phyloP scores from a whole-genome alignment of 2,113 vertebrate species.

The Laticauda colubrina region DNA sequence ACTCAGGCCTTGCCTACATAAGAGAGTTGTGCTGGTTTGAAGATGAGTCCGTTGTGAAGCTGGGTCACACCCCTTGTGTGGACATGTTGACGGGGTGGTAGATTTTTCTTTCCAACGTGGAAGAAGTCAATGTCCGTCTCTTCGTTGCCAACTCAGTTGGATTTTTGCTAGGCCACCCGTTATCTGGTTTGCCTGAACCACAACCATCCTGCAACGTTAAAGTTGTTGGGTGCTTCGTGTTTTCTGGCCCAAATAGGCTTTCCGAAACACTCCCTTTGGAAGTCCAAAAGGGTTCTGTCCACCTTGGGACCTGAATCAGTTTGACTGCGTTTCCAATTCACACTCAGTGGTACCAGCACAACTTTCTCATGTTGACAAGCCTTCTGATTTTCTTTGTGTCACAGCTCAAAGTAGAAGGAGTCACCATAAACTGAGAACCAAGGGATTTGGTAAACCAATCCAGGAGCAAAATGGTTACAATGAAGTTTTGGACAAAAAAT shows the following conservation, averaged over 20 bases:
- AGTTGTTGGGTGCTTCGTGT: neutral
- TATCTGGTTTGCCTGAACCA: neutral
- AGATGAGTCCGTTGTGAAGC: conserved; percentile 2
- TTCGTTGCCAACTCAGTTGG: neutral
- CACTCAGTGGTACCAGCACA: neutral
- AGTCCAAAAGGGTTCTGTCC: neutral
- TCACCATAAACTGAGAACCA: neutral
- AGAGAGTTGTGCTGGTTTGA: conserved; percentile 26
- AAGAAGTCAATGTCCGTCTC: neutral
- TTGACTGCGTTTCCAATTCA: conserved; percentile 13
- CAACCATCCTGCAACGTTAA: neutral
- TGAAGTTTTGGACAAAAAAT: conserved; percentile 46
- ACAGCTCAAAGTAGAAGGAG: conserved; percentile 34
- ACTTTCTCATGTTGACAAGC: conserved; percentile 29
- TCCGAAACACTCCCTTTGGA: neutral
- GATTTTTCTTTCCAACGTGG: neutral
- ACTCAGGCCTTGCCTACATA: conserved; percentile 29
- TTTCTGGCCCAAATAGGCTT: neutral
- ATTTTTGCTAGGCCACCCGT: neutral
- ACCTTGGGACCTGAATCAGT: conserved; percentile 17
- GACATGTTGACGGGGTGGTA: neutral
- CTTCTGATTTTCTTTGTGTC: conserved; percentile 32
- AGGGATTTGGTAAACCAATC: conserved; percentile 37
- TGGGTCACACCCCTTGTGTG: neutral
- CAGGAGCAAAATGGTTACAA: conserved; percentile 92